Evolutionary conservation across 2,888 invertebrate genomes (phyloP).

Genomic region (Acanthococcus lagerstroemiae): DNA sequence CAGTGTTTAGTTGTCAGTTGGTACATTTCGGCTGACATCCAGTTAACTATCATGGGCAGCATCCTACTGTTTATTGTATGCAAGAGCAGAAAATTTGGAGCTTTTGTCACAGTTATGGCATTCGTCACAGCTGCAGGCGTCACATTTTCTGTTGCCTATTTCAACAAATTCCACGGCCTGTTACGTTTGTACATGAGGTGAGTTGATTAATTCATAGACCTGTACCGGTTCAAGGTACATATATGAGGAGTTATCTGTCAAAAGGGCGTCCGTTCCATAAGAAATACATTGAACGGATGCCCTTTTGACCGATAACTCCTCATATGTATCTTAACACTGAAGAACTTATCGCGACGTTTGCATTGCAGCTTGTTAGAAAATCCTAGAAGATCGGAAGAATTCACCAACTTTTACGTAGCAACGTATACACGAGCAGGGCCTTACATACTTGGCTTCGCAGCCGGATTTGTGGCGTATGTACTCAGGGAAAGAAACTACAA

Average conservation of each 20-base stretch:
- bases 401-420: slow-evolving; percentile 20
- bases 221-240: too few relatives aligned
- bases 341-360: background rate
- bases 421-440: slow-evolving; percentile 23
- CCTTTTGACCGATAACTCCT: too few relatives aligned
- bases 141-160: slow-evolving; percentile 18
- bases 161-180: slow-evolving; percentile 20
- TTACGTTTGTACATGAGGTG: slow-evolving; percentile 22
- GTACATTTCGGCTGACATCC: slow-evolving; percentile 32
- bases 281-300: too few relatives aligned
- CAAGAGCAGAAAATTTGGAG: slow-evolving; percentile 11
- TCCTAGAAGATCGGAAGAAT: slow-evolving; percentile 12
- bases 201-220: background rate
- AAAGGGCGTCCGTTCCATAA: too few relatives aligned
- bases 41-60: slow-evolving; percentile 28
- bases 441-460: slow-evolving; percentile 7
- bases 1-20: slow-evolving; percentile 32
- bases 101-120: background rate
- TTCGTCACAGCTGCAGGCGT: background rate
- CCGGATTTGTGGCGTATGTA: background rate
- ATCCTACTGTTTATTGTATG: slow-evolving; percentile 10
- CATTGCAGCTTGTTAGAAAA: slow-evolving; percentile 19
- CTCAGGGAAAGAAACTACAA: slow-evolving; percentile 3
- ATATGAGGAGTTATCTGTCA: too few relatives aligned
- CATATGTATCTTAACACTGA: too few relatives aligned